phyloP scores from a whole-genome alignment of 2,888 invertebrate species.

The Glyphotaelius pellucidus region DNA sequence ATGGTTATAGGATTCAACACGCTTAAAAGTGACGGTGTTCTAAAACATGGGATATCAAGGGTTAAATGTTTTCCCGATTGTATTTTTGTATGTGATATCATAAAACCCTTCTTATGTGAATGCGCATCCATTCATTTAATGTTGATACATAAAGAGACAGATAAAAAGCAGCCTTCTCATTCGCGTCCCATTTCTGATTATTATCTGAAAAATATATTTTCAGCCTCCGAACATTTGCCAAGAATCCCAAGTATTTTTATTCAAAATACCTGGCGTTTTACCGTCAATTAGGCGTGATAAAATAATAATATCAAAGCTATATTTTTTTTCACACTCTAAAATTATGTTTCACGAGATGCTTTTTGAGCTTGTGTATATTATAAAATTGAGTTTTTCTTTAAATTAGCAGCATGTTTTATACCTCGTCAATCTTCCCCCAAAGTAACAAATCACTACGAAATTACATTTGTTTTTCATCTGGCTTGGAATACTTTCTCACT shows the following conservation, averaged over 20 bases:
- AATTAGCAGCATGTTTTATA: not conserved
- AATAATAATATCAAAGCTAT: not conserved
- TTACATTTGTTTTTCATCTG: not conserved
- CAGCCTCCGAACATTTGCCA: not conserved
- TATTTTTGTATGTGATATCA: not conserved
- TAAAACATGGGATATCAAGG: not conserved
- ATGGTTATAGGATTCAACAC: not conserved
- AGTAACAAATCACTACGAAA: constrained; percentile 1
- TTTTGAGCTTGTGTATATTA: not conserved
- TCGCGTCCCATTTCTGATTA: not conserved
- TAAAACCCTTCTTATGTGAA: not conserved
- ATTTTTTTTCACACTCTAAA: not conserved
- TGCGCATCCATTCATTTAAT: not conserved
- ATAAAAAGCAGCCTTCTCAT: constrained; percentile 2
- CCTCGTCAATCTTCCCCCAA: constrained; percentile 8
- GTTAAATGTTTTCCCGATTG: not conserved
- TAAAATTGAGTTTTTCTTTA: not conserved
- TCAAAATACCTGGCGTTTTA: not conserved
- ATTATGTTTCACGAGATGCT: not conserved
- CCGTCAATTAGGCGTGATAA: not conserved
- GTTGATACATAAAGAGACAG: not conserved
- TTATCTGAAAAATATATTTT: not conserved
- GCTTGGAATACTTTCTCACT: not conserved
- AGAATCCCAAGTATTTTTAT: not conserved
- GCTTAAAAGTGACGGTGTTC: not conserved